Base-by-base conservation (phyloP, 2,797 vertebrate species). In the Atherinosoma microstoma region DNA sequence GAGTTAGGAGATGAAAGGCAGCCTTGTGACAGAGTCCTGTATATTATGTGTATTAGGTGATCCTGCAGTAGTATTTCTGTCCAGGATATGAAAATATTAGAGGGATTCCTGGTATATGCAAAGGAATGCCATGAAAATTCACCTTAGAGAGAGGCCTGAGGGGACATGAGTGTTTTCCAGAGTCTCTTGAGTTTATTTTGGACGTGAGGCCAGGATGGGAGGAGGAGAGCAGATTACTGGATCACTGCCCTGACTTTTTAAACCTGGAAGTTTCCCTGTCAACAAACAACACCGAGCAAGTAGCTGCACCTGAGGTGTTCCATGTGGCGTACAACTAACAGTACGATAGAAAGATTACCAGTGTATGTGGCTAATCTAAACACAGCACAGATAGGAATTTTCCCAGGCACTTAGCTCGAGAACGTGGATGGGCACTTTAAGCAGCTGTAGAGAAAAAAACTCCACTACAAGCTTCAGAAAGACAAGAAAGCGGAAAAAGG, bases 41-140 rank as follows among this genome's bases (percentile, higher is more conserved):
- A 62, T 51, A 72, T 77, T 73, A 68, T 53, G 62, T 65, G 69
- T 15, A 74, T 75, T 73, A 82, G 53, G 70, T 77, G 80, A 85
- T 79, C 45, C 57, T 66, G 68, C 53, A 34, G 58, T 58, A 24
- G 57, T 64, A 64, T 75, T 80, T 82, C 68, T 75, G 67, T 74
- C 67, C 87, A 87, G 88, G 89, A 91, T 91, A 91, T 91, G 84
- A 93, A 92, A 79, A 86, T 83, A 89, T 90, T 87, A 85, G 61
- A 78, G 74, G 83, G 79, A 89, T 90, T 90, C 82, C 81, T 78
- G 27, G 75, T 77, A 76, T 69, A 80, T 67, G 74, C 82, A 71
- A 60, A 77, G 73, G 79, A 84, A 87, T 76, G 69, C 78, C 54
- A 27, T 91, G 90, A 84, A 93, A 93, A 94, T 93, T 90, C 92